Evolutionary conservation across 2,113 vertebrate species (phyloP), one percentile per base, ranked within the genome.

Genomic region (Eublepharis macularius): DNA sequence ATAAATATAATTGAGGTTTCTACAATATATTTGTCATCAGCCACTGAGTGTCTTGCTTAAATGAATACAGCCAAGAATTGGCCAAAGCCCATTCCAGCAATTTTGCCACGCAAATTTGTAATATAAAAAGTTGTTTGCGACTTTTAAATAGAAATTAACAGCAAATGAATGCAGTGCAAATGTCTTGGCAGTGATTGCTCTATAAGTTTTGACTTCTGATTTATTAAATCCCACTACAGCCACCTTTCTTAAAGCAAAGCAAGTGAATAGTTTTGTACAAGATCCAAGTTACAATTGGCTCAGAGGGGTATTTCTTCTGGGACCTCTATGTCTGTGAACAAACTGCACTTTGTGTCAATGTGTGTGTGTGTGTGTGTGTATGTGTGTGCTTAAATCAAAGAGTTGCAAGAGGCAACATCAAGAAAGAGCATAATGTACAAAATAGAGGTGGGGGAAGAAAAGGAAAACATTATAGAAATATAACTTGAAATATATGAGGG

Each of bases 291-390:
- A 39, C 91, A 96, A 88, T 41, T 94, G 95, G 93, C 93, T 95
- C 93, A 89, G 94, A 83, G 84, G 92, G 93, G 89, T 90, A 94
- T 95, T 96, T 96, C 91, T 83, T 92, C 95, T 96, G 95, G 95
- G 95, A 94, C 95, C 96, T 95, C 94, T 92, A 89, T 95, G 96
- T 96, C 96, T 96, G 94, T 94, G 88, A 90, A 94, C 96, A 96
- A 97, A 95, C 96, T 95, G 94, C 95, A 96, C 92, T 96, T 93
- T 84, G 90, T 90, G 89, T 92, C 93, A 90, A 91, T 43, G 84
- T 90, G 29, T 54, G 92, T 63, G 21, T 2, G 4, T 10, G 6
- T 63, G 60, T 63, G 19, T 6, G 4, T 60, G 57, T 60, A n/a
- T 60, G 57, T 45, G n/a, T 17, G 26, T 14, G n/a, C 84, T 90